A percentile compares a stretch with the other conserved stretches of the same genome.
Evolutionary conservation across 2,113 vertebrate genomes (phyloP).

Genomic region (Anolis sagrei): DNA sequence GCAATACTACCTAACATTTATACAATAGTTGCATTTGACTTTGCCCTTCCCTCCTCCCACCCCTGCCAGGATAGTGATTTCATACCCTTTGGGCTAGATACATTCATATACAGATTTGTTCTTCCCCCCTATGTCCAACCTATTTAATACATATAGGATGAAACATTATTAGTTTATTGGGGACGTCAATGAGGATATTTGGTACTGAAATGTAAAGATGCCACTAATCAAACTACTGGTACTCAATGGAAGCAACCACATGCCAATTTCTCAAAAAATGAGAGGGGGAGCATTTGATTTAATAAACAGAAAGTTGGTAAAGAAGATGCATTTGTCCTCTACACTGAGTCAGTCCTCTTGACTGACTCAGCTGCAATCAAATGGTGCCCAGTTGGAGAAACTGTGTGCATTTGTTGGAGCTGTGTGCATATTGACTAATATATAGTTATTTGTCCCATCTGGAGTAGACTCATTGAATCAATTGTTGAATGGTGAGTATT

Average conservation of each 20-base stretch:
- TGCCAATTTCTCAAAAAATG: neutral
- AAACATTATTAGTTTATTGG: neutral
- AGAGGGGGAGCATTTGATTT: neutral
- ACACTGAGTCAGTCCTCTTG: no score
- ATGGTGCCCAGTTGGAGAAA: no score
- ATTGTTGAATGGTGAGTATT: no score
- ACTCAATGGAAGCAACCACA: neutral
- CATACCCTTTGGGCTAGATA: no score
- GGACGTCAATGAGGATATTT: neutral
- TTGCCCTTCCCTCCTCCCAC: neutral
- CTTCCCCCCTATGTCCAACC: neutral
- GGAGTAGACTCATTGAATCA: no score
- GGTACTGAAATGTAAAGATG: constrained; percentile 2
- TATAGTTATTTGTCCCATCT: no score
- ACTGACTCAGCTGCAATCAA: no score
- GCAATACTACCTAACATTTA: no score
- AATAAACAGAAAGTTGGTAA: neutral
- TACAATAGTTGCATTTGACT: neutral
- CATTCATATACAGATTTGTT: no score
- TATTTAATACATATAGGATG: neutral
- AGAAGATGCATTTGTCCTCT: neutral
- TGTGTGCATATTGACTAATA: no score
- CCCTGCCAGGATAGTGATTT: no score
- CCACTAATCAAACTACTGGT: neutral
- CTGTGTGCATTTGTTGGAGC: no score